Conservation (phyloP, 2,113 vertebrate genomes). For the Proterorhinus semilunaris region DNA sequence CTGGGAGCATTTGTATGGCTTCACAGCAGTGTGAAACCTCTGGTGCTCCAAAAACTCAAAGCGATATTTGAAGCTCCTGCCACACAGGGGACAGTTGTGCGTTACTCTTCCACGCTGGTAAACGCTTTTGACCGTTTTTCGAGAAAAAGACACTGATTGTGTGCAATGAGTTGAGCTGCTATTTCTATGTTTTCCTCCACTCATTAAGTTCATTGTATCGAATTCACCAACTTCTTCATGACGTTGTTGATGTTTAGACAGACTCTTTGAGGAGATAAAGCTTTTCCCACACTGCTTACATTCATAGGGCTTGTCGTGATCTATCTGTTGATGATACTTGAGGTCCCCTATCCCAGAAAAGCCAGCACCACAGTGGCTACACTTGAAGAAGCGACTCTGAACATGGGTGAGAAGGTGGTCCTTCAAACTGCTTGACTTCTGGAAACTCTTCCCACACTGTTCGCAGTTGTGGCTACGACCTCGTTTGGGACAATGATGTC, state of each 20-base stretch:
- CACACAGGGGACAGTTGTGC: constrained; percentile 71
- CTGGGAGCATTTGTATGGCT: constrained; percentile 74
- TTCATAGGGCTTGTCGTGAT: constrained; percentile 70
- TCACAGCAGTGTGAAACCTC: constrained; percentile 70
- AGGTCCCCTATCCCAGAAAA: constrained; percentile 73
- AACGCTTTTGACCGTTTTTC: constrained; percentile 49
- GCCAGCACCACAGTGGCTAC: constrained; percentile 67
- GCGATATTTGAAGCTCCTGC: constrained; percentile 71
- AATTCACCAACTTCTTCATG: constrained; percentile 54
- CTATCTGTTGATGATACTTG: constrained; percentile 71
- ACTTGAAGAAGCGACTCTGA: constrained; percentile 71
- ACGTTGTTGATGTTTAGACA: constrained; percentile 66
- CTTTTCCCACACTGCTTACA: constrained; percentile 69
- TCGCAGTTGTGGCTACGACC: constrained; percentile 54
- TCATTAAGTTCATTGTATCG: constrained; percentile 35
- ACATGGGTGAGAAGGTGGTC: constrained; percentile 67
- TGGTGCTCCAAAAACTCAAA: constrained; percentile 74
- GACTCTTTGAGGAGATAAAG: constrained; percentile 70
- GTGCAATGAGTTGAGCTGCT: constrained; percentile 32
- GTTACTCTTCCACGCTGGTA: constrained; percentile 61
- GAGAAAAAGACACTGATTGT: constrained; percentile 37
- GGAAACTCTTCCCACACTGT: constrained; percentile 68
- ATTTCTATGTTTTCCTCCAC: constrained; percentile 56
- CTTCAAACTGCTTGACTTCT: constrained; percentile 64
- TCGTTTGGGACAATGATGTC: constrained; percentile 65